Base-by-base conservation (phyloP, 2,888 invertebrate genomes). In the Heliconius charithonia region DNA sequence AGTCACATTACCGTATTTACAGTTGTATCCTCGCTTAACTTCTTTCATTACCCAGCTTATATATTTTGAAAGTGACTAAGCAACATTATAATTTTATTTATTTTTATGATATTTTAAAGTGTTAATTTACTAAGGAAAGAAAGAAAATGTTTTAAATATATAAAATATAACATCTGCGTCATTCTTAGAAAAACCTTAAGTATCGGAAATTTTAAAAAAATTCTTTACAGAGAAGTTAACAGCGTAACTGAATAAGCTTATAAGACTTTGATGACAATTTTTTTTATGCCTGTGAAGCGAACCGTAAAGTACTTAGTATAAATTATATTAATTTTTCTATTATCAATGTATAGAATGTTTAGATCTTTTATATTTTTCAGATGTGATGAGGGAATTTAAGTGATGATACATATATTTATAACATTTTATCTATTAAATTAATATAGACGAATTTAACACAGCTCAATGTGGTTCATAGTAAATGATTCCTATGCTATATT, bases 1-100 rank as follows among this genome's bases (percentile, higher is more conserved):
- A 73, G 73, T 76, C 76, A 77, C 63, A 63, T 27, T 32, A 25
- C 65, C 27, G 3, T 27, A 41, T 41, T 27, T 45, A 56, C 56
- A 56, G 1, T 22, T 9, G 59, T 37, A 2, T 74, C 22, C 13
- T 62, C 29, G 37, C 67, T 67, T 67, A 25, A 37, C n/a, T n/a
- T 67, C 37, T 67, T 4, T 22, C 4, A 67, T 13, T 37, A 41
- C 6, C 12, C 41, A 67, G n/a, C 9, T 9, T 62, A 7, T 1
- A 66, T 10, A 32, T 32, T 66, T 66, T 66, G 10, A 32, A 27
- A 32, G 19, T 65, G 2, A 65, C 29, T 32, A 25, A 25, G 10
- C 12, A 29, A 29, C 29, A n/a, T n/a, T n/a, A n/a, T n/a, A n/a
- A n/a, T n/a, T n/a, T n/a, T n/a, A n/a, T n/a, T n/a, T n/a, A n/a